Base-by-base conservation (phyloP, 1,140 invertebrate species). In the Scaptomyza montana region DNA sequence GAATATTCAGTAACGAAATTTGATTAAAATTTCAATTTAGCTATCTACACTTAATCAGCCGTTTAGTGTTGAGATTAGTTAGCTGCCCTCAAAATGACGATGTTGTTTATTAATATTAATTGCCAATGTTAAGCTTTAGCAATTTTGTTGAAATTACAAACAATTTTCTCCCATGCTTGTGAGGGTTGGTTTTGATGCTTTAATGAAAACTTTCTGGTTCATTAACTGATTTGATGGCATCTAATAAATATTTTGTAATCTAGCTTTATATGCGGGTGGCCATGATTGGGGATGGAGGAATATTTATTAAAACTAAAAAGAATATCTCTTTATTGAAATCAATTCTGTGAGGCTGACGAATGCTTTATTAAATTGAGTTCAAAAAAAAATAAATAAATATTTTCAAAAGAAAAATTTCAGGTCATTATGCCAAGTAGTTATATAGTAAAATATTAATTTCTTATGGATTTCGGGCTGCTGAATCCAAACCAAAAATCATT, bases 21-120 rank as follows among this genome's bases (percentile, higher is more conserved):
- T 77, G 81, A 85, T 85, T 85, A 85, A 85, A 85, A 85, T 86
- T 85, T 85, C 80, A 80, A 86, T 85, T 85, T 85, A 36, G 63
- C 69, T 47, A 25, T 21, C 39, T 61, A 62, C 19, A 43, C 30
- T 72, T 76, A 66, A 64, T 70, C 51, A 51, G 56, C 28, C 63
- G 50, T 62, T 73, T 73, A 64, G 73, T 66, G 56, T 74, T 65
- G 61, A 78, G 74, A 85, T 85, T 85, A 85, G 77, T 68, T 80
- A 66, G 66, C 51, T 54, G 49, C 41, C 60, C 62, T 51, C 47
- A 74, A 80, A 85, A 71, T 85, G 80, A 85, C 81, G 80, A 71
- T 74, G 81, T 74, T 71, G 81, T 85, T 85, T 85, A 85, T 85
- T 74, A 85, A 77, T 86, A 85, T 86, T 85, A 85, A 85, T 85